These are phyloP conservation scores for Eciton burchellii DNA, from an alignment of 1,140 invertebrate genomes.

Conservation along the genomic window DNA sequence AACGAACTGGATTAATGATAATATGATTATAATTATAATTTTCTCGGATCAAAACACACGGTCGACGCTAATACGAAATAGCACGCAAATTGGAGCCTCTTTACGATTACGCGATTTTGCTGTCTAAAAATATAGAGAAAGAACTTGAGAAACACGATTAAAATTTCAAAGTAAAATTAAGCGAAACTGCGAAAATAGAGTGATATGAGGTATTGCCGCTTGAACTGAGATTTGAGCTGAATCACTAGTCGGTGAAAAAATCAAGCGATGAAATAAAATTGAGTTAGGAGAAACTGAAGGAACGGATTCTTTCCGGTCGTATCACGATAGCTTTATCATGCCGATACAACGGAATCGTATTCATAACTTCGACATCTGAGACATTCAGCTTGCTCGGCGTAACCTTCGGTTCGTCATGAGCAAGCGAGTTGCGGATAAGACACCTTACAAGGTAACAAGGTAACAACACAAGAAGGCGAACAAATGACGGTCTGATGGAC, in stretches of 20 bases:
- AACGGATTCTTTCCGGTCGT: neutral
- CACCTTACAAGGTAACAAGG: conserved; percentile 14
- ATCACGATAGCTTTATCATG: conserved; percentile 19
- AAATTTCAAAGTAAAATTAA: no score
- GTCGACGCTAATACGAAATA: neutral
- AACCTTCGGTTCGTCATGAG: conserved; percentile 15
- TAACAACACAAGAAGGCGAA: conserved; percentile 51
- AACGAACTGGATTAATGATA: neutral
- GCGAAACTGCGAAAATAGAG: neutral
- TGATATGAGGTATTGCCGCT: no score
- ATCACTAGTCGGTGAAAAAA: conserved; percentile 14
- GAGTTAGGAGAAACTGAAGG: neutral
- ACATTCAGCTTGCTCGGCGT: neutral
- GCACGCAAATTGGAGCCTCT: neutral
- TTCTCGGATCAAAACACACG: neutral
- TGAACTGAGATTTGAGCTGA: neutral
- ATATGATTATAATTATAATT: conserved; percentile 2
- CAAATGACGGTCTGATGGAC: conserved; percentile 64
- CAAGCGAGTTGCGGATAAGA: conserved; percentile 27
- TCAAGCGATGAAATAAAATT: conserved; percentile 21
- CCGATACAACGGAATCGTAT: conserved; percentile 18
- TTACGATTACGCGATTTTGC: no score
- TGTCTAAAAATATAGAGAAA: no score
- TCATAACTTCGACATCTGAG: neutral
- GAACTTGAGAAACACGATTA: no score